A percentile compares a stretch with the other conserved stretches of the same genome.
Conservation (phyloP, 1,140 invertebrate genomes). For the Macrosteles quadrilineatus region DNA sequence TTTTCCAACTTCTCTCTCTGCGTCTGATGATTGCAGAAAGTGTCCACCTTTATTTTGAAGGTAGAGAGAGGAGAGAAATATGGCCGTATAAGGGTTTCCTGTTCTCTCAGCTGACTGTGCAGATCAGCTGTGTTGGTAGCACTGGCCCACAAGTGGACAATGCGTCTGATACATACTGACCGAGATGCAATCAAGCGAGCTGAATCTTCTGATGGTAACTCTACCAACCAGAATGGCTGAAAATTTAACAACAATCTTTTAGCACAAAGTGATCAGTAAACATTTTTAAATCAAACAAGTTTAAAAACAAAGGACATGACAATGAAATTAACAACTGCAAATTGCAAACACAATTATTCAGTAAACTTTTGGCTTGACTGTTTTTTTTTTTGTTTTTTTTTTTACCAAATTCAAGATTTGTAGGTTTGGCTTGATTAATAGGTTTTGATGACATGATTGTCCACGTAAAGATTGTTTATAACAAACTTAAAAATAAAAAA, state of each 20-base stretch:
- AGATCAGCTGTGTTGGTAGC: conserved; percentile 59
- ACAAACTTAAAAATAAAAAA: too few relatives aligned
- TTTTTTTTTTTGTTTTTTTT: too few relatives aligned
- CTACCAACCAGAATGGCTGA: conserved; percentile 78
- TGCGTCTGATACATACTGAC: conserved; percentile 73
- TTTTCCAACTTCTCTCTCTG: conserved; percentile 78
- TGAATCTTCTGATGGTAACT: conserved; percentile 63
- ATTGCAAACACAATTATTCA: too few relatives aligned
- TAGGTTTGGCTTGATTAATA: too few relatives aligned
- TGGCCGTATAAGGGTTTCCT: conserved; percentile 54
- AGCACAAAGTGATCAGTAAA: too few relatives aligned
- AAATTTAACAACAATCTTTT: conserved; percentile 38
- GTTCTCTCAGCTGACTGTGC: conserved; percentile 63
- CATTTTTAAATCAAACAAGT: too few relatives aligned
- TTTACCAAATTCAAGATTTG: too few relatives aligned
- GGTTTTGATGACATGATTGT: too few relatives aligned
- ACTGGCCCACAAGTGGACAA: conserved; percentile 76
- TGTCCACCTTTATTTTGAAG: conserved; percentile 85
- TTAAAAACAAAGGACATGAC: too few relatives aligned
- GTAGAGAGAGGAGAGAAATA: conserved; percentile 59
- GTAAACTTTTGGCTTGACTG: too few relatives aligned
- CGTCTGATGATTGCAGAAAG: conserved; percentile 81
- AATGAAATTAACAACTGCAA: too few relatives aligned
- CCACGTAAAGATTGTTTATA: too few relatives aligned
- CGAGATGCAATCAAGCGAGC: conserved; percentile 69